Conservation (phyloP, 2,797 vertebrate genomes). For the Carduelis carduelis region DNA sequence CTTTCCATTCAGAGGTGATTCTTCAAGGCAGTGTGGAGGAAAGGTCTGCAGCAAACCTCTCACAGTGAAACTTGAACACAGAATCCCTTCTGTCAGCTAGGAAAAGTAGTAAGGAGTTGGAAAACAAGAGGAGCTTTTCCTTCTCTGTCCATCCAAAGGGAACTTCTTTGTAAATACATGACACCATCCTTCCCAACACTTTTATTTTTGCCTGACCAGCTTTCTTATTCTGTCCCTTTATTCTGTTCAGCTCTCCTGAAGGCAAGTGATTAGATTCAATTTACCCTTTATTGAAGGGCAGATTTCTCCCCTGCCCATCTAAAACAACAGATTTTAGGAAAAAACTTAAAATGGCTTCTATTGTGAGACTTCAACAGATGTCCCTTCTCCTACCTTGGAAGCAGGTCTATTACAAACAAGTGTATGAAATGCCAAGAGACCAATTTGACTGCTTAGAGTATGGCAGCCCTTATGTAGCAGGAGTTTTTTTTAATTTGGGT, state of each 20-base stretch:
- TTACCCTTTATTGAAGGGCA: background rate
- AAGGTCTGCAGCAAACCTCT: background rate
- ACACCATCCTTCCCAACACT: background rate
- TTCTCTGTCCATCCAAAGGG: background rate
- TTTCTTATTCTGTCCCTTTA: background rate
- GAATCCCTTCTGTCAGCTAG: background rate
- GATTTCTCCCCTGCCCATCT: fast-evolving
- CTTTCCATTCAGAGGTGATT: background rate
- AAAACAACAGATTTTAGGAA: background rate
- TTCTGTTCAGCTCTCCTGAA: background rate
- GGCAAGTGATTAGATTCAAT: background rate
- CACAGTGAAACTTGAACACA: background rate
- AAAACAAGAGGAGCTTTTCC: background rate
- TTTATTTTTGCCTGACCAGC: background rate
- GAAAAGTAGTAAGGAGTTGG: background rate
- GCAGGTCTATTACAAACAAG: background rate
- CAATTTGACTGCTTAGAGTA: background rate
- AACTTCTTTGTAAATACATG: background rate
- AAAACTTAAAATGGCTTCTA: background rate
- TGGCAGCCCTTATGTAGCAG: background rate
- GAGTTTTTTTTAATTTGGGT: background rate
- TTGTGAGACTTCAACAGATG: background rate
- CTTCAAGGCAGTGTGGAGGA: background rate
- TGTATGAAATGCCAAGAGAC: background rate
- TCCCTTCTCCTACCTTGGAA: background rate